Percentiles rank a stretch among this genome's conserved stretches.
These are phyloP conservation scores for Catharus bicknelli DNA, from an alignment of 2,113 vertebrate genomes.

Conservation along the genomic window DNA sequence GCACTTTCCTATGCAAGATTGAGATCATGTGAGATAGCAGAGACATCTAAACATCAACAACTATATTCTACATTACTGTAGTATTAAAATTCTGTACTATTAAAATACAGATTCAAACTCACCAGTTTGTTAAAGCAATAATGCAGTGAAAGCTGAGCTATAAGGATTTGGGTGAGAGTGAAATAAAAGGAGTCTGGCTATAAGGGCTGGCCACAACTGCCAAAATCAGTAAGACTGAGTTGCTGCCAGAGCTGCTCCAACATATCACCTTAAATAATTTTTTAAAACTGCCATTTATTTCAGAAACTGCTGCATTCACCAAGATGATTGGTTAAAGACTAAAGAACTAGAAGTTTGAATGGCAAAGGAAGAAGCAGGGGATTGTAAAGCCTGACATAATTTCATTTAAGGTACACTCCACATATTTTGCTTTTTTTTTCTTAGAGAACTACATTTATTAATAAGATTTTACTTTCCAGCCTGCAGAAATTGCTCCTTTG, in stretches of 20 bases:
- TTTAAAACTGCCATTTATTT: background rate
- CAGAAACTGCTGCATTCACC: background rate
- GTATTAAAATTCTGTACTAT: background rate
- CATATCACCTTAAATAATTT: background rate
- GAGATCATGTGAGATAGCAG: background rate
- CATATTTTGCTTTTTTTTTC: accelerated
- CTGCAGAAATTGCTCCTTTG: background rate
- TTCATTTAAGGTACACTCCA: background rate
- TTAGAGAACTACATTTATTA: background rate
- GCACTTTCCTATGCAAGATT: slow-evolving; percentile 85
- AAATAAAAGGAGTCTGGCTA: background rate
- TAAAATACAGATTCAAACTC: background rate
- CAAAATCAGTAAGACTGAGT: background rate
- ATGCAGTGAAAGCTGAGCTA: background rate
- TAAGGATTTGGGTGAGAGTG: background rate
- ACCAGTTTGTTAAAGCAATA: background rate
- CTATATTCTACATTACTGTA: background rate
- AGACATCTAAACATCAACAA: background rate
- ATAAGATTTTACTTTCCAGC: background rate
- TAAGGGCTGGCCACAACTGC: background rate
- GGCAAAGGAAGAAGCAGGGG: background rate
- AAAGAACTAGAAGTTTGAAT: background rate
- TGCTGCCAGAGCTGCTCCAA: background rate
- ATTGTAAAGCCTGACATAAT: background rate
- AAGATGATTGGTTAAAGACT: background rate